Percentiles rank a stretch among this genome's conserved stretches.
phyloP scores from a whole-genome alignment of 2,797 vertebrate species.

The Chrosomus eos region DNA sequence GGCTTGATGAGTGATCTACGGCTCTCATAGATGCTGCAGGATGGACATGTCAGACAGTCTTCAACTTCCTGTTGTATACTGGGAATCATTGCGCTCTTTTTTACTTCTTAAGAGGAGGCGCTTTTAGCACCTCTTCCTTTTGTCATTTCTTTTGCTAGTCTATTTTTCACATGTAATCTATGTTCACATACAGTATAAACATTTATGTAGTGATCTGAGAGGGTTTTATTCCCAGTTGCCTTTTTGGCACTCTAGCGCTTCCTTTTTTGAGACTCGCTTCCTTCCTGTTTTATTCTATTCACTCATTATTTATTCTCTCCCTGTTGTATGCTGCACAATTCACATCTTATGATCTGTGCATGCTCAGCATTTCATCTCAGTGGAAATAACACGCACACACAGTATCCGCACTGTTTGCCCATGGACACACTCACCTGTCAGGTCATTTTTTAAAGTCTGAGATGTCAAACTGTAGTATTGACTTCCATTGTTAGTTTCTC shows the following conservation, averaged over 20 bases:
- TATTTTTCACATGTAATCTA: neutral
- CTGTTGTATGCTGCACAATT: slow-evolving; percentile 29
- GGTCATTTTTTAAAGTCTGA: slow-evolving; percentile 42
- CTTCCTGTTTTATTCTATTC: slow-evolving; percentile 20
- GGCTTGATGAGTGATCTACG: slow-evolving; percentile 47
- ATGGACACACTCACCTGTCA: slow-evolving; percentile 21
- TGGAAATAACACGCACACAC: neutral
- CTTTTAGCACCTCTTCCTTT: neutral
- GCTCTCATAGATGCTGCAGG: slow-evolving; percentile 11
- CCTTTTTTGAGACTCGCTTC: slow-evolving; percentile 23
- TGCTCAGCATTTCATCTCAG: slow-evolving; percentile 33
- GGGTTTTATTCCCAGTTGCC: slow-evolving; percentile 4
- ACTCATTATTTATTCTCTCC: slow-evolving; percentile 31
- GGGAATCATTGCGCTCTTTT: slow-evolving; percentile 9
- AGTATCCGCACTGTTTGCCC: neutral
- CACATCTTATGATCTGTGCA: slow-evolving; percentile 32
- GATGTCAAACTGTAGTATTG: slow-evolving; percentile 57
- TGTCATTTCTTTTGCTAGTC: slow-evolving; percentile 2
- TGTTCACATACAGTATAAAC: too few relatives aligned
- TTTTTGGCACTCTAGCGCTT: slow-evolving; percentile 19
- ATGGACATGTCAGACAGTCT: slow-evolving; percentile 40
- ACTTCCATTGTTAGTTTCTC: slow-evolving; percentile 54
- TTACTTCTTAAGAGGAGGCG: neutral
- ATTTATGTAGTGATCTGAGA: neutral
- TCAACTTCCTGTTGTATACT: slow-evolving; percentile 37